These are phyloP conservation scores for Scolanthus callimorphus DNA, from an alignment of 92 coral and sea anemone species.

Conservation along the genomic window DNA sequence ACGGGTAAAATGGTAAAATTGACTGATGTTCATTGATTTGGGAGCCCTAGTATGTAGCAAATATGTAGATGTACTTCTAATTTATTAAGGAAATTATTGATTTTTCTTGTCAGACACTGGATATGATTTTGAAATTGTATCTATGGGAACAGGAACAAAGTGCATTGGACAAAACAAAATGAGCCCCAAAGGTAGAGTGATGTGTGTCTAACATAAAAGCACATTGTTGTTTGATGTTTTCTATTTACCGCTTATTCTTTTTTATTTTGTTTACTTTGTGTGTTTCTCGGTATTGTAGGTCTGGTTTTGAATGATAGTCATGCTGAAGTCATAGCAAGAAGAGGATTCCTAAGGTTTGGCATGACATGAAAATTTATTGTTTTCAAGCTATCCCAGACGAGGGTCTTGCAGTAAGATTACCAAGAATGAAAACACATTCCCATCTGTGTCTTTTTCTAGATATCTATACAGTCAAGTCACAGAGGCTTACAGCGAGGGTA, in stretches of 20 bases:
- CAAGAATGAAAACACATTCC: no score
- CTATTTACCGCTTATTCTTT: background rate
- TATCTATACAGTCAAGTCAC: conserved; percentile 75
- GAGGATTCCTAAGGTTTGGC: conserved; percentile 85
- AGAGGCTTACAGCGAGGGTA: conserved; percentile 37
- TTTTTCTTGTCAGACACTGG: conserved; percentile 17
- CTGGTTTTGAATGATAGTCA: conserved; percentile 90
- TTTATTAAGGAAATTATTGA: no score
- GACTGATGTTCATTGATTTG: no score
- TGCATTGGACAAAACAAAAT: conserved; percentile 84
- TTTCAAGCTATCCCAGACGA: background rate
- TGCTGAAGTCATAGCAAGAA: conserved; percentile 94
- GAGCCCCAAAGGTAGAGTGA: conserved; percentile 57
- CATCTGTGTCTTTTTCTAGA: conserved; percentile 42
- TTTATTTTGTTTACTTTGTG: no score
- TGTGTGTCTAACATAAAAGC: background rate
- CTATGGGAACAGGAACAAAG: conserved; percentile 97
- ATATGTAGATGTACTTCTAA: no score
- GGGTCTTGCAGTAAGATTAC: no score
- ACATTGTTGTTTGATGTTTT: background rate
- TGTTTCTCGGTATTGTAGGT: conserved; percentile 43
- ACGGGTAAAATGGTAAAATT: no score
- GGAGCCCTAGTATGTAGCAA: conserved; percentile 1
- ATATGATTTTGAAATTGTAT: conserved; percentile 52
- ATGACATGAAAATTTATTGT: background rate